These are phyloP conservation scores for Cheumatopsyche charites DNA, from an alignment of 1,140 invertebrate species.

Conservation along the genomic window DNA sequence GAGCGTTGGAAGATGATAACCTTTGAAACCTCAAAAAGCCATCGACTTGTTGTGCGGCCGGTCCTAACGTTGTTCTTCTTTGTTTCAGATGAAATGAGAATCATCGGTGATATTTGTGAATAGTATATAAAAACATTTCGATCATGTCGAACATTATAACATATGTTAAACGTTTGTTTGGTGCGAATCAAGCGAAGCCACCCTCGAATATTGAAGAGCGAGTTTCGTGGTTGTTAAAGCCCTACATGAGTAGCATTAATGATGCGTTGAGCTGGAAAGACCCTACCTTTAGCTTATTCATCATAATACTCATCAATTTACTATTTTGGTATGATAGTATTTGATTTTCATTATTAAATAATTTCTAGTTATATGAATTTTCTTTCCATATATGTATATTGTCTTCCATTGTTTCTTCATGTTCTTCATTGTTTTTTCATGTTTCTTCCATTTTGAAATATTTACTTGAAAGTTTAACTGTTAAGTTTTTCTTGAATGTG, in stretches of 20 bases:
- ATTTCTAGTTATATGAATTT: conserved; percentile 11
- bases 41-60: no score
- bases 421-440: no score
- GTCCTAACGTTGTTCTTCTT: not conserved
- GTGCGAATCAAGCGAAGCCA: conserved; percentile 18
- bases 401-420: not conserved
- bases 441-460: no score
- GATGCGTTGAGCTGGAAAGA: conserved; percentile 42
- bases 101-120: not conserved
- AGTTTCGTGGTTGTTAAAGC: conserved; percentile 41
- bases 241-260: conserved; percentile 37
- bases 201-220: conserved; percentile 38
- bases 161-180: conserved; percentile 33
- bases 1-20: no score
- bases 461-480: no score
- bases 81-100: conserved; percentile 16
- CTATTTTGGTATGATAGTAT: conserved; percentile 41
- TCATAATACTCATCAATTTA: conserved; percentile 36
- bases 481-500: no score
- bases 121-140: not conserved
- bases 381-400: conserved; percentile 6
- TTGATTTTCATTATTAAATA: no score
- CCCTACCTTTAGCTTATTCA: conserved; percentile 30
- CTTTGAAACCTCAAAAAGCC: no score
- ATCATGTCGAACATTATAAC: conserved; percentile 35